phyloP scores from a whole-genome alignment of 35 echinoderm and acorn worm species.

The Heliocidaris erythrogramma region DNA sequence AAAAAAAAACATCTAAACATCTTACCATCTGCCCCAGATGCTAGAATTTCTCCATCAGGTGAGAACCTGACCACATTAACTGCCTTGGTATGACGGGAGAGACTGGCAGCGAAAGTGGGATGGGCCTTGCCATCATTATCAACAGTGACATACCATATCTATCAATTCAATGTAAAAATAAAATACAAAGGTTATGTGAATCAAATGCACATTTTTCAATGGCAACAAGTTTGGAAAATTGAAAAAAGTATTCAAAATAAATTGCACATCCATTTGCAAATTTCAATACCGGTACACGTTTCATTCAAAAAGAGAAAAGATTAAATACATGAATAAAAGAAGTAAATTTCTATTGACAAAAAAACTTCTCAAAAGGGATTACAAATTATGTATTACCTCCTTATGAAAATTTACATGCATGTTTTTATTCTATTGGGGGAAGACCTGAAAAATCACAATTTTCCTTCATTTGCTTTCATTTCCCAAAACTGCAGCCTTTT shows the following conservation, averaged over 20 bases:
- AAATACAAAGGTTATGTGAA: not conserved
- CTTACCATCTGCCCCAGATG: conserved; percentile 95
- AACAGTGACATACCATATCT: conserved; percentile 90
- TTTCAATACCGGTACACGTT: too few relatives aligned
- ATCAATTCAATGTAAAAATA: not conserved
- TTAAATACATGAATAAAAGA: too few relatives aligned
- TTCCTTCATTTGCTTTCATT: too few relatives aligned
- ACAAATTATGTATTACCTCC: not conserved
- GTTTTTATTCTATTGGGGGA: too few relatives aligned
- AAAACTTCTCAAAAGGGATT: not conserved
- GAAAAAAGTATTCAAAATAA: not conserved
- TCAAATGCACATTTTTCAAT: not conserved
- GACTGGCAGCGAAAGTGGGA: conserved; percentile 82
- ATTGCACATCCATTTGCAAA: too few relatives aligned
- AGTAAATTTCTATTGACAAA: too few relatives aligned
- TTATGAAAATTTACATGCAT: too few relatives aligned
- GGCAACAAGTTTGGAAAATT: not conserved
- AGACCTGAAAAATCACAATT: too few relatives aligned
- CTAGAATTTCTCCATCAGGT: conserved; percentile 81
- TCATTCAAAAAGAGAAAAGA: too few relatives aligned
- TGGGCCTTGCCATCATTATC: conserved; percentile 84
- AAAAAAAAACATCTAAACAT: not conserved
- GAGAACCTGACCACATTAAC: conserved; percentile 96
- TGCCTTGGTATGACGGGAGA: conserved; percentile 90
- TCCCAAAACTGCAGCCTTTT: too few relatives aligned